Evolutionary conservation across 1,140 invertebrate genomes (phyloP).

Genomic region (Drosophila pallidifrons): DNA sequence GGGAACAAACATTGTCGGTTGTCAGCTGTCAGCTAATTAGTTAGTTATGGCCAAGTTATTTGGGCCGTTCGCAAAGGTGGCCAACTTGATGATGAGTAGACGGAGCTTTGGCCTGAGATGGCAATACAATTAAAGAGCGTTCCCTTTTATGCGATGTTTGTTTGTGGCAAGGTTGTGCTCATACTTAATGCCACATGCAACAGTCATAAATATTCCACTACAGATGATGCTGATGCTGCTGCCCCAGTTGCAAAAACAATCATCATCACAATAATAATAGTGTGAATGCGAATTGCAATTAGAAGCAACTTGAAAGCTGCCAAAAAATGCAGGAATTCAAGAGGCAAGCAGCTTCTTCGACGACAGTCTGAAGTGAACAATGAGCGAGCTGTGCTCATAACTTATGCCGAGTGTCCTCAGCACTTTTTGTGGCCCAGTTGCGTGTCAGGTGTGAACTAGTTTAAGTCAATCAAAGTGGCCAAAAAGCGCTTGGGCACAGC

Average conservation of each 20-base stretch:
- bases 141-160: not conserved
- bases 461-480: conserved; percentile 72
- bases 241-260: conserved; percentile 8
- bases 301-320: conserved; percentile 2
- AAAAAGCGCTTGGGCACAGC: conserved; percentile 55
- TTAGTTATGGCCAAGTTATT: conserved; percentile 20
- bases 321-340: conserved; percentile 16
- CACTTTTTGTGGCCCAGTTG: conserved; percentile 17
- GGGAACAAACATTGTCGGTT: not conserved
- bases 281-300: conserved; percentile 15
- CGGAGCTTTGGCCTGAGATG: not conserved
- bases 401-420: conserved; percentile 32
- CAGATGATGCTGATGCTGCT: not conserved
- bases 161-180: conserved; percentile 15
- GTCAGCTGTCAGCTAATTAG: conserved; percentile 4
- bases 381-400: conserved; percentile 33
- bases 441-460: conserved; percentile 68
- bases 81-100: not conserved
- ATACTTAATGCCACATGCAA: conserved; percentile 18
- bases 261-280: conserved; percentile 7
- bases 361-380: conserved; percentile 7
- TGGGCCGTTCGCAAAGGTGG: conserved; percentile 30
- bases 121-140: not conserved
- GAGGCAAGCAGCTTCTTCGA: conserved; percentile 2
- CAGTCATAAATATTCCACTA: conserved; percentile 24